Evolutionary conservation across 2,888 invertebrate species (phyloP).

Genomic region (Linnaemya vulpina): DNA sequence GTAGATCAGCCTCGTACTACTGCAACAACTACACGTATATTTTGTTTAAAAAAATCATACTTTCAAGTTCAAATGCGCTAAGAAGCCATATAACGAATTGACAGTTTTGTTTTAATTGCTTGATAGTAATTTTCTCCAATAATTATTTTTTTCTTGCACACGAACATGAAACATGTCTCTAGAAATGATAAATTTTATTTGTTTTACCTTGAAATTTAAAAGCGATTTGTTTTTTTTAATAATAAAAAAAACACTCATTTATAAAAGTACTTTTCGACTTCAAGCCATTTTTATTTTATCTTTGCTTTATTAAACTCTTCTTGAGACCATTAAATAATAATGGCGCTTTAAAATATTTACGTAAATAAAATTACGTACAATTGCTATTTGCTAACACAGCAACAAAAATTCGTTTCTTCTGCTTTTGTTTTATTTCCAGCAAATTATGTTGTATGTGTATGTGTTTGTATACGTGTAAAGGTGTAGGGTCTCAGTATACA

Average conservation of each 20-base stretch:
- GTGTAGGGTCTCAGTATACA: no score
- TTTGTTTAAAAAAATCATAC: neutral
- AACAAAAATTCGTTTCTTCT: no score
- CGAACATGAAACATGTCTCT: neutral
- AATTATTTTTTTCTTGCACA: neutral
- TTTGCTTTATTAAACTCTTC: slow-evolving; percentile 78
- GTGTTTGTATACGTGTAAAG: no score
- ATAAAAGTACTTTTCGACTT: slow-evolving; percentile 35
- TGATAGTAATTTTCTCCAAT: slow-evolving; percentile 23
- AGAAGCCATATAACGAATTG: slow-evolving; percentile 8
- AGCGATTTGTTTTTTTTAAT: slow-evolving; percentile 26
- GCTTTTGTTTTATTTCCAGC: neutral
- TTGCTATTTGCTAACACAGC: neutral
- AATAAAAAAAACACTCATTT: neutral
- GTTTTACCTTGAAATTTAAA: slow-evolving; percentile 39
- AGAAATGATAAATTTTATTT: slow-evolving; percentile 1
- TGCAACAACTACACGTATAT: neutral
- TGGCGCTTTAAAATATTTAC: slow-evolving; percentile 38
- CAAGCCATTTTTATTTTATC: slow-evolving; percentile 69
- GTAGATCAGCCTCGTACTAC: neutral
- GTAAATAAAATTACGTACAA: neutral
- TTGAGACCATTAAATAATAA: slow-evolving; percentile 73
- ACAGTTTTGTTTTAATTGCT: neutral
- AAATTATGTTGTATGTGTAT: no score
- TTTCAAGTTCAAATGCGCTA: slow-evolving; percentile 10